phyloP scores from a whole-genome alignment of 2,113 vertebrate genomes.

The Myiozetetes cayanensis region DNA sequence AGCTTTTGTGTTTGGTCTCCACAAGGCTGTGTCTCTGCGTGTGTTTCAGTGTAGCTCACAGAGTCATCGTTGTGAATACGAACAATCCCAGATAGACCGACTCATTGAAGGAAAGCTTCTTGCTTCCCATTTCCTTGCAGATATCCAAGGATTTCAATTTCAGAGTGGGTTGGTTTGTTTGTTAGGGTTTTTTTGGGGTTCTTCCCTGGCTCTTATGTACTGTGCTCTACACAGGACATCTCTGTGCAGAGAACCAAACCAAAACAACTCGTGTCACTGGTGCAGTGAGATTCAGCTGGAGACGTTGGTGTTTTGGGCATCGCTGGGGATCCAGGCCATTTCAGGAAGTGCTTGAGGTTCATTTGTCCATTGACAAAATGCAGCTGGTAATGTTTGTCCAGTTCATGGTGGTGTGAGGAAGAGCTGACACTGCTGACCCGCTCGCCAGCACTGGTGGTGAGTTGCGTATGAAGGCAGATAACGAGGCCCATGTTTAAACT shows the following conservation, averaged over 20 bases:
- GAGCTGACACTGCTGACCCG: not conserved
- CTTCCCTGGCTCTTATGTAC: fast-evolving
- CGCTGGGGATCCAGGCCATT: fast-evolving
- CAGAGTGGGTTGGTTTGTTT: not conserved
- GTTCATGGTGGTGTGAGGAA: not conserved
- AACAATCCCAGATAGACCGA: not conserved
- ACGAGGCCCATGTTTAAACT: not conserved
- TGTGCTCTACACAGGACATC: not conserved
- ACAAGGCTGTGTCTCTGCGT: not conserved
- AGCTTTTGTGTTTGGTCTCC: not conserved
- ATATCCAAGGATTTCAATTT: not conserved
- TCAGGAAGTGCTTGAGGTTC: not conserved
- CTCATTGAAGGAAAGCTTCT: not conserved
- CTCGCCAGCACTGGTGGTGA: fast-evolving
- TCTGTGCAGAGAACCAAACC: not conserved
- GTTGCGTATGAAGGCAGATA: not conserved
- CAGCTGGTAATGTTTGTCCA: not conserved
- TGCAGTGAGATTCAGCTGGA: fast-evolving
- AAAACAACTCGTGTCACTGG: not conserved
- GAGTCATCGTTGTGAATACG: not conserved
- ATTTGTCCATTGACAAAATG: not conserved
- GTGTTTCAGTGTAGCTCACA: not conserved
- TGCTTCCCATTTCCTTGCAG: not conserved
- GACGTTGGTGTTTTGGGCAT: not conserved
- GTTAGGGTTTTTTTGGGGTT: not conserved